These are phyloP conservation scores for Anniella stebbinsi DNA, from an alignment of 2,797 vertebrate species.

Conservation along the genomic window DNA sequence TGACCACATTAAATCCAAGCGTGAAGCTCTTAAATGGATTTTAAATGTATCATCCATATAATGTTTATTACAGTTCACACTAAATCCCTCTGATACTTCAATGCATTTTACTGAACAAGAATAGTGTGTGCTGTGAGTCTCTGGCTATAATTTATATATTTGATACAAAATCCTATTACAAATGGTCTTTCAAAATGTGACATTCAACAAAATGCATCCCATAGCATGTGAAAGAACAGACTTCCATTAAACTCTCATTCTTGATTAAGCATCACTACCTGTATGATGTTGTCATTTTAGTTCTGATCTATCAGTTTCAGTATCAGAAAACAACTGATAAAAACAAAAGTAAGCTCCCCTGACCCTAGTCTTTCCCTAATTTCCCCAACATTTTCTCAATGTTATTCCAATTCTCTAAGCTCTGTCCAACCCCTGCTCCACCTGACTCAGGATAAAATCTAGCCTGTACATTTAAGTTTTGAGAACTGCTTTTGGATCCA, in stretches of 20 bases:
- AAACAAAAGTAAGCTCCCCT: background rate
- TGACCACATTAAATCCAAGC: slow-evolving; percentile 13
- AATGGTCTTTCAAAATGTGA: slow-evolving; percentile 39
- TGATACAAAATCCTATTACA: slow-evolving; percentile 42
- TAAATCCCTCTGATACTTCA: slow-evolving; percentile 37
- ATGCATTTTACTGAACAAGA: slow-evolving; percentile 20
- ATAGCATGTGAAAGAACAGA: slow-evolving; percentile 2
- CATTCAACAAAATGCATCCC: slow-evolving; percentile 39
- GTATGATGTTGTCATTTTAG: slow-evolving; percentile 15
- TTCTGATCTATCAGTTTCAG: background rate
- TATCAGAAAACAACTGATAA: background rate
- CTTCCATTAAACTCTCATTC: slow-evolving; percentile 5
- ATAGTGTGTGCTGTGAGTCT: slow-evolving; percentile 26
- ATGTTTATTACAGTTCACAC: slow-evolving; percentile 23
- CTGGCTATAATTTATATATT: slow-evolving; percentile 26
- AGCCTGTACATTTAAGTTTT: background rate
- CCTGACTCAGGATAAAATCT: background rate
- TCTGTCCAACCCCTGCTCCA: background rate
- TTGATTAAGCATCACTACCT: slow-evolving; percentile 6
- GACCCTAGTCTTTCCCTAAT: background rate
- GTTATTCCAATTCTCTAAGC: background rate
- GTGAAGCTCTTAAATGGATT: slow-evolving; percentile 42
- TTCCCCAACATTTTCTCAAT: background rate
- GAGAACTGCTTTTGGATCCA: background rate
- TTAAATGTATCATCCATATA: slow-evolving; percentile 48